phyloP scores from a whole-genome alignment of 2,113 vertebrate species.

The Onychorhynchus coronatus region DNA sequence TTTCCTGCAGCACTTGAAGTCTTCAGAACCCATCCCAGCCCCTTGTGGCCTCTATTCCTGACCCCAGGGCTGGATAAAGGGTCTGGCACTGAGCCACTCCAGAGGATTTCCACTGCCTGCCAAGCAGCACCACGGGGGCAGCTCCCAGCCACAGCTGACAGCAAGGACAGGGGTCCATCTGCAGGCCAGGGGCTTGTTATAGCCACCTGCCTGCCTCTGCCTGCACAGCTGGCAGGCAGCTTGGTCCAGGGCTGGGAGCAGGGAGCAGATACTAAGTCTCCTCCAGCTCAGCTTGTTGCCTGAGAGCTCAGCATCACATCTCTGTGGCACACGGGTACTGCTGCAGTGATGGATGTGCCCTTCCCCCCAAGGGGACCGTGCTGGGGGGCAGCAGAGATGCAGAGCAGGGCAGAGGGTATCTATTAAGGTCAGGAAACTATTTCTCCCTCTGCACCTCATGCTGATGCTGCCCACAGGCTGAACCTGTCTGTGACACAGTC shows the following conservation, averaged over 20 bases:
- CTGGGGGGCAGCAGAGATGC: background rate
- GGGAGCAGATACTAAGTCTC: background rate
- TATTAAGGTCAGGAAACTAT: background rate
- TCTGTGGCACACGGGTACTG: rapidly evolving
- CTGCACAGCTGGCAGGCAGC: background rate
- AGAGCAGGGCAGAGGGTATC: background rate
- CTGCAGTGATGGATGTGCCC: background rate
- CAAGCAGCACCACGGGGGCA: rapidly evolving
- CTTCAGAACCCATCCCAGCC: background rate
- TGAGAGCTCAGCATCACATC: rapidly evolving
- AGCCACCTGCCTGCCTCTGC: background rate
- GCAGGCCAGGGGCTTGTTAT: background rate
- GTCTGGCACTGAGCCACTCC: rapidly evolving
- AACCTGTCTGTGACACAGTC: background rate
- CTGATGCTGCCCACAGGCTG: background rate
- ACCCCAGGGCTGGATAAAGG: background rate
- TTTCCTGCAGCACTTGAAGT: background rate
- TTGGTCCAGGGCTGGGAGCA: background rate
- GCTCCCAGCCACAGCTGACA: rapidly evolving
- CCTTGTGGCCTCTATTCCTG: background rate
- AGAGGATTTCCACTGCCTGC: rapidly evolving
- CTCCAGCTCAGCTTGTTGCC: background rate
- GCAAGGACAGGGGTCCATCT: background rate
- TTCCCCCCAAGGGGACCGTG: rapidly evolving
- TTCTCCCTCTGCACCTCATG: background rate